Percentiles rank a stretch among this genome's conserved stretches.
These are phyloP conservation scores for Pseudoips prasinana DNA, from an alignment of 2,888 invertebrate species.

Conservation along the genomic window DNA sequence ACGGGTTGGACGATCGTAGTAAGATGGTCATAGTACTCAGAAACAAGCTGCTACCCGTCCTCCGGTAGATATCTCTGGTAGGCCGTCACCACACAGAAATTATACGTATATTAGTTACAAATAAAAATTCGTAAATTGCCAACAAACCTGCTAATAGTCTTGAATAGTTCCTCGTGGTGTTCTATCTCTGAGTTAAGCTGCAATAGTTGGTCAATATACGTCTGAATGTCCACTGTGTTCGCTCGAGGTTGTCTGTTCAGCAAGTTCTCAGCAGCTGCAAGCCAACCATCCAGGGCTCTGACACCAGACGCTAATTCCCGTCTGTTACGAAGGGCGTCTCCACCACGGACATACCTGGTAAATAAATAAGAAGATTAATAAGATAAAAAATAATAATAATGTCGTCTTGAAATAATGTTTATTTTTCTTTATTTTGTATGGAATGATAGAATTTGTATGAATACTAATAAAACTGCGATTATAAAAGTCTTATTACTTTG, in stretches of 20 bases:
- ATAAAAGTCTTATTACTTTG: too few relatives aligned
- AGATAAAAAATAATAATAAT: neutral
- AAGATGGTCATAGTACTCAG: too few relatives aligned
- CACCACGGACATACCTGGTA: constrained; percentile 88
- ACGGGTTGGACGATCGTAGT: too few relatives aligned
- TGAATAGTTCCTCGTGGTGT: constrained; percentile 93
- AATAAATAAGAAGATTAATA: constrained; percentile 3
- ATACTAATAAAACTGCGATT: too few relatives aligned
- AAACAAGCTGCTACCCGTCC: too few relatives aligned
- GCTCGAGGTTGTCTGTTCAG: constrained; percentile 87
- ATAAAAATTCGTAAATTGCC: too few relatives aligned
- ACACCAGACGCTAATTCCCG: constrained; percentile 90
- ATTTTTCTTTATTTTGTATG: too few relatives aligned
- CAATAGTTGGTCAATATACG: constrained; percentile 89
- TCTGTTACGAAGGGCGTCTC: constrained; percentile 90
- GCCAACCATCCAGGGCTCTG: constrained; percentile 89
- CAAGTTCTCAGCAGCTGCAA: constrained; percentile 87
- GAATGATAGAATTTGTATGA: too few relatives aligned
- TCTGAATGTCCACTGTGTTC: constrained; percentile 89
- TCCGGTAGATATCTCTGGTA: too few relatives aligned
- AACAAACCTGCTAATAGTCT: constrained; percentile 88
- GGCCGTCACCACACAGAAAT: too few relatives aligned
- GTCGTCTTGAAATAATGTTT: too few relatives aligned
- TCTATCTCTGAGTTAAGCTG: constrained; percentile 91
- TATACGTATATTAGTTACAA: too few relatives aligned